phyloP scores from a whole-genome alignment of 2,888 invertebrate species.

The Euspilapteryx auroguttella region DNA sequence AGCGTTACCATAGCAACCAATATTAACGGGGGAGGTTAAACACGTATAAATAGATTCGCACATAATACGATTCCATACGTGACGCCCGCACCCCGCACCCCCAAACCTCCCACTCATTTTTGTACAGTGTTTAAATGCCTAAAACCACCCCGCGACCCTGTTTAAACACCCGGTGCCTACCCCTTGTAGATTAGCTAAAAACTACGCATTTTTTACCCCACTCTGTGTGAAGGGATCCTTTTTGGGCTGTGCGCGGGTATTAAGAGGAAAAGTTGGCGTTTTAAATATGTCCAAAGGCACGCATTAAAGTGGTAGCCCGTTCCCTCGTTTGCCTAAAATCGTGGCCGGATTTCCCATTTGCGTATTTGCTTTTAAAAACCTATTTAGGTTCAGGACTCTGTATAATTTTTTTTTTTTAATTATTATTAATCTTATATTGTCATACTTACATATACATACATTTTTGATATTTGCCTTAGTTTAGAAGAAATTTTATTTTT shows the following conservation, averaged over 20 bases:
- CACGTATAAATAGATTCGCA: constrained; percentile 58
- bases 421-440: too few species aligned
- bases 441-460: too few species aligned
- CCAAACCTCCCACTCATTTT: constrained; percentile 33
- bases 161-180: constrained; percentile 9
- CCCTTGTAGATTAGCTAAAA: constrained; percentile 66
- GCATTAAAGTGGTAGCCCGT: constrained; percentile 42
- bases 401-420: too few species aligned
- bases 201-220: constrained; percentile 67
- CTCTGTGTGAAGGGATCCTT: not conserved
- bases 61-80: constrained; percentile 55
- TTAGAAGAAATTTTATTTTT: too few species aligned
- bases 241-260: not conserved
- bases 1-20: constrained; percentile 48
- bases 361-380: not conserved
- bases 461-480: too few species aligned
- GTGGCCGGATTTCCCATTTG: not conserved
- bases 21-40: constrained; percentile 39
- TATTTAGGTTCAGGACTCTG: too few species aligned
- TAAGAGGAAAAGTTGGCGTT: constrained; percentile 46
- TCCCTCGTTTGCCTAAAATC: constrained; percentile 13
- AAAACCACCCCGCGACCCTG: constrained; percentile 30
- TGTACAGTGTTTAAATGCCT: constrained; percentile 58
- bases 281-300: constrained; percentile 59
- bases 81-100: constrained; percentile 15